Base-by-base conservation (phyloP, 2,888 invertebrate genomes). In the Phengaris arion region DNA sequence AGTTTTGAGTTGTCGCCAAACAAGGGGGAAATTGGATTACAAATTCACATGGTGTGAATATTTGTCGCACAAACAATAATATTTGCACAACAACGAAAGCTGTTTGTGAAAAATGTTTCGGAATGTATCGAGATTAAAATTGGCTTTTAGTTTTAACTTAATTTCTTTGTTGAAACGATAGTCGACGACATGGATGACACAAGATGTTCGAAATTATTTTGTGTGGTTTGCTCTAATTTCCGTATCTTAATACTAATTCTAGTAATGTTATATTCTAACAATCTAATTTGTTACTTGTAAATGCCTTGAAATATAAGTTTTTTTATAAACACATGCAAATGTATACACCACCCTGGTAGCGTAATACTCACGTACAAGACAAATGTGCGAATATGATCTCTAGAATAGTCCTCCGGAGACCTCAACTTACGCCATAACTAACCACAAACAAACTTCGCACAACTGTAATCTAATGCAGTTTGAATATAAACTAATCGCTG, bases 401-500 rank as follows among this genome's bases (percentile, higher is more conserved):
- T 3, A 15, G 70, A 22, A 70, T 51, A 52, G 70, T 22, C 70
- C 51, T 22, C 51, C 12, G 51, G 70, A 22, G 70, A 52, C 51
- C 70, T 12, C n/a, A 48, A 69, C 13, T 51, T 48, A 52, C 52
- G 51, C 52, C 48, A 9, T 70, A 12, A 46, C 48, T 15, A n/a
- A 48, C n/a, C 52, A 48, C 70, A 10, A 22, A 64, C 74, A 77
- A 76, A 79, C 70, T 77, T 77, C 72, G 64, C 77, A 74, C 68
- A 75, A 74, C 74, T 76, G 72, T 72, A 73, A 75, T 77, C 78
- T 76, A 79, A 15, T 72, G 72, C 54, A 77, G 77, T 77, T 75
- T 74, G 73, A 75, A 77, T 78, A 77, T 76, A 72, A 76, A 78
- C 75, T 77, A 78, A 75, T 78, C 76, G 76, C 73, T 77, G 75